Conservation (phyloP, 2,888 invertebrate species). For the Gymnocheta viridis region DNA sequence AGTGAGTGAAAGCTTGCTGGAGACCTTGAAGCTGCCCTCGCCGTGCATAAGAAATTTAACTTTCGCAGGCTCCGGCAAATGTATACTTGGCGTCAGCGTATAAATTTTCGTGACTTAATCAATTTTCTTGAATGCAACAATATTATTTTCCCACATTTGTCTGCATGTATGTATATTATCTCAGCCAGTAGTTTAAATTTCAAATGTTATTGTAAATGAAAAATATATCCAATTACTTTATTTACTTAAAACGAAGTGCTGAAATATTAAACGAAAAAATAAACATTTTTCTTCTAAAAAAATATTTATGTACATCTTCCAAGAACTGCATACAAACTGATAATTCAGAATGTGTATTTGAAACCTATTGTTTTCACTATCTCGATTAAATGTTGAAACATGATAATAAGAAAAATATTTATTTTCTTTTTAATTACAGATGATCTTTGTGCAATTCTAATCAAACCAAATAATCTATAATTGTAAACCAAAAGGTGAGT, state of each 20-base stretch:
- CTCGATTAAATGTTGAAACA: slow-evolving; percentile 31
- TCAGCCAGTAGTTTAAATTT: neutral
- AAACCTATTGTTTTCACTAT: slow-evolving; percentile 16
- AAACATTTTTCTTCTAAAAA: neutral
- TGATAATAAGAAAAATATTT: slow-evolving; percentile 27
- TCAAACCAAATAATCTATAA: slow-evolving; percentile 40
- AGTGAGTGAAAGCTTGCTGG: too few relatives aligned
- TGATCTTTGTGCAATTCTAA: slow-evolving; percentile 56
- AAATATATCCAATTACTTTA: neutral
- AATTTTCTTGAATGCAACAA: too few relatives aligned
- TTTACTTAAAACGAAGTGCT: neutral
- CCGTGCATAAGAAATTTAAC: too few relatives aligned
- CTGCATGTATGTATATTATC: too few relatives aligned
- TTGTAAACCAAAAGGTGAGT: slow-evolving; percentile 54
- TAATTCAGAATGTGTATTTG: neutral
- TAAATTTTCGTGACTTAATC: too few relatives aligned
- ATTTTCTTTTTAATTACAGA: slow-evolving; percentile 52
- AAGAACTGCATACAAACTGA: neutral
- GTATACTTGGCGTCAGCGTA: too few relatives aligned
- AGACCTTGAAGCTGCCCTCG: too few relatives aligned
- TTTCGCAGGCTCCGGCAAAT: too few relatives aligned
- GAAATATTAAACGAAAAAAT: neutral
- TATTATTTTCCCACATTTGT: too few relatives aligned
- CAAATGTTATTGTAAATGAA: neutral
- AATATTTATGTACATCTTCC: neutral